Evolutionary conservation across 2,797 vertebrate genomes (phyloP).

Genomic region (Gastrophryne carolinensis): DNA sequence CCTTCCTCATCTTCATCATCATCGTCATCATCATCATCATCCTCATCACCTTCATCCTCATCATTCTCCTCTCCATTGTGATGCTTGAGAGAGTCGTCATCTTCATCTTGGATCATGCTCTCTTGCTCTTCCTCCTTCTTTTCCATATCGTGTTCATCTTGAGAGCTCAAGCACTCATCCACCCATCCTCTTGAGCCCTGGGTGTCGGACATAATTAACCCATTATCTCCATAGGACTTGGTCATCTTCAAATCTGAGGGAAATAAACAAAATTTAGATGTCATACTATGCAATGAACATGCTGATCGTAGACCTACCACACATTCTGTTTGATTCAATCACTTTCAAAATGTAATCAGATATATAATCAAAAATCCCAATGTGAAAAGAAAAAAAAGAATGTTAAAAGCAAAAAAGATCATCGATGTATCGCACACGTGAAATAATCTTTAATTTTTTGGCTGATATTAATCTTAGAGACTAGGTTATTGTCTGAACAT

Average conservation of each 20-base stretch:
- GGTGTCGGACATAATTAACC: slow-evolving; percentile 74
- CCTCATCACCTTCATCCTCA: slow-evolving; percentile 76
- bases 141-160: slow-evolving; percentile 76
- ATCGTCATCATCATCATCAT: slow-evolving; percentile 78
- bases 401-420: too few species aligned
- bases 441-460: too few species aligned
- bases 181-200: slow-evolving; percentile 78
- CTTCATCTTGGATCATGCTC: slow-evolving; percentile 62
- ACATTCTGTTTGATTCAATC: too few species aligned
- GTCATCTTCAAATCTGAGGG: slow-evolving; percentile 81
- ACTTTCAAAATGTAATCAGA: too few species aligned
- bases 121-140: slow-evolving; percentile 76
- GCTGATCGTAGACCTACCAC: too few species aligned
- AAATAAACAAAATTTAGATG: not conserved
- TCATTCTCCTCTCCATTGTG: slow-evolving; percentile 72
- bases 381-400: too few species aligned
- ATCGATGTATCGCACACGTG: too few species aligned
- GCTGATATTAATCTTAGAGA: too few species aligned
- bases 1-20: slow-evolving; percentile 77
- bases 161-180: slow-evolving; percentile 78
- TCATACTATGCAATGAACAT: too few species aligned
- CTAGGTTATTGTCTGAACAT: too few species aligned
- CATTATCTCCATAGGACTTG: slow-evolving; percentile 85
- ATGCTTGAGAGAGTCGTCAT: slow-evolving; percentile 67
- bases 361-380: too few species aligned